Evolutionary conservation across 2,113 vertebrate genomes (phyloP), one percentile per base, ranked within the genome.

Genomic region (Sinocyclocheilus maitianheensis): DNA sequence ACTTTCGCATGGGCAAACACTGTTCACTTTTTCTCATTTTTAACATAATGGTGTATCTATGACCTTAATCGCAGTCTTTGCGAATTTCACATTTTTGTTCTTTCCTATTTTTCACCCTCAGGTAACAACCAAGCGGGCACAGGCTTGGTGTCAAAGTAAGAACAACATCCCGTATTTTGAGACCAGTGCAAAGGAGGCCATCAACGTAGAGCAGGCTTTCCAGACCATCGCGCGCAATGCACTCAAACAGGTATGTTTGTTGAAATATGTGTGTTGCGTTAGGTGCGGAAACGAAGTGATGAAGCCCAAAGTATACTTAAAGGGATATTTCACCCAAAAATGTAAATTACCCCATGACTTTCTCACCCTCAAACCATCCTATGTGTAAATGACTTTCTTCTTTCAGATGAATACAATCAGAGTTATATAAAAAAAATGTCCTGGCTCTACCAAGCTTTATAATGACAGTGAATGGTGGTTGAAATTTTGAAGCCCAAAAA

Each of bases 131-230:
- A 99, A 99, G 94, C 93, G 97, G 89, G 97, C 98, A 34, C 98
- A 99, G 94, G 97, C 97, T 83, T 99, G 98, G 98, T 99, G 98
- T 94, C 98, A 98, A 94, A 99, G 97, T 95, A 99, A 99, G 96
- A 99, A 99, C 94, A 99, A 97, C 94, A 99, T 99, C 94, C 98
- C 98, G 0, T 99, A 99, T 93, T 99, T 99, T 86, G 97, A 99
- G 95, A 99, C 97, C 94, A 99, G 98, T 87, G 97, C 98, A 91
- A 99, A 99, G 95, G 98, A 99, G 94, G 98, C 98, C 89, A 99
- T 99, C 88, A 99, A 99, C 0, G 97, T 99, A 94, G 97, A 99
- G 94, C 98, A 99, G 92, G 98, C 98, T 90, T 99, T 99, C 94
- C 98, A 99, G 94, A 99, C 98, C 10, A 99, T 99, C 86, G 98